Evolutionary conservation across 2,888 invertebrate genomes (phyloP).

Genomic region (Pardosa pseudoannulata): DNA sequence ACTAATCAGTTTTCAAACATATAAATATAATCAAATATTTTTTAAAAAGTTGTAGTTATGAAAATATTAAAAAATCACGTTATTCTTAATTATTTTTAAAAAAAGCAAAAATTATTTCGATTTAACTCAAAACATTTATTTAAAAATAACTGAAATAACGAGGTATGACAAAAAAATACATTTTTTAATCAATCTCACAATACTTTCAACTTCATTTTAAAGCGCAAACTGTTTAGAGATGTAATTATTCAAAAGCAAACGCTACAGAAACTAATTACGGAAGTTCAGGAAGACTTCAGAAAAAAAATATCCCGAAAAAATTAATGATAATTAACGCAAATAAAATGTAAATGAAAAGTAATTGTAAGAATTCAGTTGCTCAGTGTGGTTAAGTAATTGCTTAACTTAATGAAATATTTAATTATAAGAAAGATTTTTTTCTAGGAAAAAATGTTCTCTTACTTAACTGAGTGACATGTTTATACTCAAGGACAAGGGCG

Average conservation of each 20-base stretch:
- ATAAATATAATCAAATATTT: too few relatives aligned
- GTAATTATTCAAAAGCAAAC: not conserved
- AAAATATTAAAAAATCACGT: too few relatives aligned
- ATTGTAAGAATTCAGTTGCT: not conserved
- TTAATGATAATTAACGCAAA: not conserved
- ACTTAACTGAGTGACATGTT: too few relatives aligned
- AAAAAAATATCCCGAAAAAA: not conserved
- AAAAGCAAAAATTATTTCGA: too few relatives aligned
- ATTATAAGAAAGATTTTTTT: not conserved
- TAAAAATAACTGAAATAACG: too few relatives aligned
- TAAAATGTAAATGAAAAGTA: not conserved
- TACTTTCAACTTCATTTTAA: not conserved
- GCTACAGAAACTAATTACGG: not conserved
- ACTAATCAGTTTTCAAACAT: too few relatives aligned
- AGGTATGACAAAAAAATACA: too few relatives aligned
- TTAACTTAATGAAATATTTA: slow-evolving; percentile 7
- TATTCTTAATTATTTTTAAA: too few relatives aligned
- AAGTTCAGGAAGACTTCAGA: not conserved
- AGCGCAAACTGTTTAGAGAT: not conserved
- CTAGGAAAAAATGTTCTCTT: too few relatives aligned
- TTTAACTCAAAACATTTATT: too few relatives aligned
- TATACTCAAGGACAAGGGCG: too few relatives aligned
- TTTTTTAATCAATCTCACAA: not conserved
- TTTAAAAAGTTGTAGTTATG: too few relatives aligned
- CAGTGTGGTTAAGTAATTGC: not conserved